phyloP scores from a whole-genome alignment of 2,888 invertebrate genomes.

The Agrotis segetum region DNA sequence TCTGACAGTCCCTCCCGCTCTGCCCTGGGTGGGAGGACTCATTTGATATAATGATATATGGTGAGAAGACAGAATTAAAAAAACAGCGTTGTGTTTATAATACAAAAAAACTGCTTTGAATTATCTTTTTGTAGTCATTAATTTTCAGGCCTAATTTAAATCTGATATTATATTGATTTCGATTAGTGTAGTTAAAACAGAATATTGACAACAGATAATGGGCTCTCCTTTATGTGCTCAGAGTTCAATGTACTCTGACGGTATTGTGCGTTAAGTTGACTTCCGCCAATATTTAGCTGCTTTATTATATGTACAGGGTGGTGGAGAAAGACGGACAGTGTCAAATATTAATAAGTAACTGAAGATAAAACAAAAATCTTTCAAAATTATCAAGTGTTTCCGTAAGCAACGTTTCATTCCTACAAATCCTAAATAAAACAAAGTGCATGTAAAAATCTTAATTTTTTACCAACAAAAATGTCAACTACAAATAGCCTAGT shows the following conservation, averaged over 20 bases:
- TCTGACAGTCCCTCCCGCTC: no score
- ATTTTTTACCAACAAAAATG: no score
- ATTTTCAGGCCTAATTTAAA: neutral
- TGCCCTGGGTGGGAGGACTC: no score
- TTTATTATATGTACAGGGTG: neutral
- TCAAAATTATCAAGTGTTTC: no score
- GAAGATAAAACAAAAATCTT: no score
- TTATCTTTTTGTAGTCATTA: neutral
- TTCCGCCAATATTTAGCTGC: neutral
- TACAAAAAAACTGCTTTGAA: neutral
- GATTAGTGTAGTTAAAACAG: neutral
- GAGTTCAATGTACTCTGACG: neutral
- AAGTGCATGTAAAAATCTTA: no score
- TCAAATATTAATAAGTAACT: neutral
- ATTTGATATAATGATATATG: no score
- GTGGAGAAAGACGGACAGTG: neutral
- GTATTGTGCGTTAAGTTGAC: neutral
- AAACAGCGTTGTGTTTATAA: neutral
- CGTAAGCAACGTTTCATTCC: no score
- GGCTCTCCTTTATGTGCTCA: neutral
- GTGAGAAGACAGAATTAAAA: no score
- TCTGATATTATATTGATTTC: neutral
- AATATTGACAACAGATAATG: neutral
- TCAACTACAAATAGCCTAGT: no score
- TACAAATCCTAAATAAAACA: no score